A percentile compares a stretch with the other conserved stretches of the same genome.
phyloP scores from a whole-genome alignment of 2,888 invertebrate genomes.

The Drosophila lacicola region DNA sequence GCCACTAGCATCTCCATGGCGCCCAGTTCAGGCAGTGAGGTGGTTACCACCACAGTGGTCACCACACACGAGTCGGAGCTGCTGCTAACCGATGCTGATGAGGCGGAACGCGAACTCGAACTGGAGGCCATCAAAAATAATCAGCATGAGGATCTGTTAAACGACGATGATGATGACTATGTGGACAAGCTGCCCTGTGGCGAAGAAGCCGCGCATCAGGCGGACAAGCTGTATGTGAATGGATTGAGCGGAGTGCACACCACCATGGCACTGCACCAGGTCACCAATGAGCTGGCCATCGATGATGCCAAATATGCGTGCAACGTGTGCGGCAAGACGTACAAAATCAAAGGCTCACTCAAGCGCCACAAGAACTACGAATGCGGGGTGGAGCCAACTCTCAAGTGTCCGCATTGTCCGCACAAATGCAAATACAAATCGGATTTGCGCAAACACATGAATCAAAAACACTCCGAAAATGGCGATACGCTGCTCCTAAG shows the following conservation, averaged over 20 bases:
- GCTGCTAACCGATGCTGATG: conserved; percentile 63
- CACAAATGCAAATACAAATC: conserved; percentile 85
- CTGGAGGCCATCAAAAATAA: conserved; percentile 60
- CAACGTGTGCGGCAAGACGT: conserved; percentile 92
- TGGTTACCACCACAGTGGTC: conserved; percentile 50
- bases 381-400: conserved; percentile 86
- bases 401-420: conserved; percentile 83
- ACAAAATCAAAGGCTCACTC: conserved; percentile 92
- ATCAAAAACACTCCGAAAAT: conserved; percentile 81
- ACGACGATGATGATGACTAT: conserved; percentile 58
- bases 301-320: conserved; percentile 86
- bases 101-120: conserved; percentile 66
- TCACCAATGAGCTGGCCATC: conserved; percentile 43
- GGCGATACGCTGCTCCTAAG: conserved; percentile 43
- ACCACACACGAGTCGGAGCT: conserved; percentile 56
- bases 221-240: conserved; percentile 60
- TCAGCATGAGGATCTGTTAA: conserved; percentile 49
- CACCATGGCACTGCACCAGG: conserved; percentile 59
- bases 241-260: conserved; percentile 41
- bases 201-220: conserved; percentile 29
- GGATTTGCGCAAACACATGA: conserved; percentile 84
- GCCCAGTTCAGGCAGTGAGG: conserved; percentile 37
- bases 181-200: conserved; percentile 51
- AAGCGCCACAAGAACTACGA: conserved; percentile 92
- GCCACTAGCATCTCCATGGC: conserved; percentile 66